A percentile compares a stretch with the other conserved stretches of the same genome.
phyloP scores from a whole-genome alignment of 2,797 vertebrate species.

The Cephalopachus bancanus region DNA sequence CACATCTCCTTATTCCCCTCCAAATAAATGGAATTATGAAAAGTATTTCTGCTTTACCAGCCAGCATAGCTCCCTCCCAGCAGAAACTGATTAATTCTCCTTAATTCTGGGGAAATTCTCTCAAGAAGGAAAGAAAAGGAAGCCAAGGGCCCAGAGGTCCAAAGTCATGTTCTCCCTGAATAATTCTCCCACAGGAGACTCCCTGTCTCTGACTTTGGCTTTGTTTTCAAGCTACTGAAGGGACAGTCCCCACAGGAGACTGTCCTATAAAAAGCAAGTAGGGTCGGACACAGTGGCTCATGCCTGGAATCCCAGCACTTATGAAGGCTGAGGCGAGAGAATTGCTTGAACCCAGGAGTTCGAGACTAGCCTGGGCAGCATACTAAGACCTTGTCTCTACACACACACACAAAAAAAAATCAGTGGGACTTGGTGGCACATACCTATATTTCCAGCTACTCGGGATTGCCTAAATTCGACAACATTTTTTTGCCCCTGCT shows the following conservation, averaged over 20 bases:
- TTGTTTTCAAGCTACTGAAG: neutral
- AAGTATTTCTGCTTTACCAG: neutral
- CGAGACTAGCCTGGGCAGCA: too few species aligned
- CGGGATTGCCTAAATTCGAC: too few species aligned
- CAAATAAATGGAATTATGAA: conserved; percentile 57
- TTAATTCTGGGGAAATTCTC: conserved; percentile 45
- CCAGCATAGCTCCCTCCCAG: neutral
- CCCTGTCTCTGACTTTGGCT: neutral
- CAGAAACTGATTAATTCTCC: conserved; percentile 23
- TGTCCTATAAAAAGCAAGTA: neutral
- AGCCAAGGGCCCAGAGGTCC: conserved; percentile 43
- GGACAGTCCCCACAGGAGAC: neutral
- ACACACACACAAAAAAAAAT: too few species aligned
- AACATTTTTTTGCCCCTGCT: too few species aligned
- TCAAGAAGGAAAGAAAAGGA: neutral
- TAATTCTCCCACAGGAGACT: neutral
- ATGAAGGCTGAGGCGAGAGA: too few species aligned
- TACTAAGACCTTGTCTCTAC: too few species aligned
- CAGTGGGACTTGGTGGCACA: too few species aligned
- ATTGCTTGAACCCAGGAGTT: too few species aligned
- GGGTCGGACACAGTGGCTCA: too few species aligned
- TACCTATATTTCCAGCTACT: too few species aligned
- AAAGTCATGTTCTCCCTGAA: conserved; percentile 13
- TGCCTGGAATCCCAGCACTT: too few species aligned
- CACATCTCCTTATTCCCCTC: neutral